A percentile compares a stretch with the other conserved stretches of the same genome.
Evolutionary conservation across 2,888 invertebrate genomes (phyloP).

Genomic region (Macropis europaea): DNA sequence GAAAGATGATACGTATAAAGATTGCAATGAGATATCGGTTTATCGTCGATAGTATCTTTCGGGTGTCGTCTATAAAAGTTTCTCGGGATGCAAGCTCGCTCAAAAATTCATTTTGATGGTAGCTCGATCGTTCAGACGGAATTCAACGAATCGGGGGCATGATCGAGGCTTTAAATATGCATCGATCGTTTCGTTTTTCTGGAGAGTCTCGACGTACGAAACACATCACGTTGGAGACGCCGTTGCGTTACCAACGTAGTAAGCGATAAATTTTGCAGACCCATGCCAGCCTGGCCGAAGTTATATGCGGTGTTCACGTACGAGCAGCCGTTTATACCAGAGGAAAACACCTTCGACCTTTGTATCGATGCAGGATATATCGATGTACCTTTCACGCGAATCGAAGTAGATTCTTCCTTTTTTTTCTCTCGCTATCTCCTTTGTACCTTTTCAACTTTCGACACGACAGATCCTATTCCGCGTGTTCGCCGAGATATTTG

Average conservation of each 20-base stretch:
- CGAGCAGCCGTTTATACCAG: constrained; percentile 53
- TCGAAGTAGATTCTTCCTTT: constrained; percentile 41
- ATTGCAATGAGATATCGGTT: neutral
- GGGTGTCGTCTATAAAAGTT: neutral
- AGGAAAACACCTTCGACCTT: constrained; percentile 36
- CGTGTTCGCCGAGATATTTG: constrained; percentile 9
- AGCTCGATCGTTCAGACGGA: constrained; percentile 37
- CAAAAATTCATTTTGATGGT: constrained; percentile 51
- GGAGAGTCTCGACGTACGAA: constrained; percentile 42
- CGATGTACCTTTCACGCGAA: constrained; percentile 29
- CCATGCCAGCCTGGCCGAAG: constrained; percentile 60
- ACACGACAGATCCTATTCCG: neutral
- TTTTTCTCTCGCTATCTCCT: neutral
- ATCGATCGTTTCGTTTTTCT: constrained; percentile 50
- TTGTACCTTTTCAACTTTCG: constrained; percentile 4
- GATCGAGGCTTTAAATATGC: constrained; percentile 70
- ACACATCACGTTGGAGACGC: constrained; percentile 46
- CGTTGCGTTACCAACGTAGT: constrained; percentile 34
- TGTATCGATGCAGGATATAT: constrained; percentile 25
- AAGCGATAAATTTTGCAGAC: constrained; percentile 67
- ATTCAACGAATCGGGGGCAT: constrained; percentile 54
- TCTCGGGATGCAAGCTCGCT: constrained; percentile 10
- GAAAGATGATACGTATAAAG: neutral
- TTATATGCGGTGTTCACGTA: constrained; percentile 54
- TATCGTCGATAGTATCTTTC: neutral